Percentiles rank a stretch among this genome's conserved stretches.
Conservation (phyloP, 2,888 invertebrate genomes). For the Drosophila buzzatii region DNA sequence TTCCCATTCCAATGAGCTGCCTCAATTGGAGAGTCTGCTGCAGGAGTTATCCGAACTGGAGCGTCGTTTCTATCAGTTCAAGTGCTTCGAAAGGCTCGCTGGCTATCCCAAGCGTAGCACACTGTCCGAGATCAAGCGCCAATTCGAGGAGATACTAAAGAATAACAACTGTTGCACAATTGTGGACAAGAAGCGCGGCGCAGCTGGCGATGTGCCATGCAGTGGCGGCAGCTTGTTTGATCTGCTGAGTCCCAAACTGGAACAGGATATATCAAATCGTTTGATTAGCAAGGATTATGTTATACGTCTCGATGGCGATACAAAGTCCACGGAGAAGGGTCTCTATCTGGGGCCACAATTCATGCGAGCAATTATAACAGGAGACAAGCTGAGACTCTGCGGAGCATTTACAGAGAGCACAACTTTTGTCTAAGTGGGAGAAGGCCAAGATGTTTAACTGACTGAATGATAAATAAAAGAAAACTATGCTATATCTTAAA, state of each 20-base stretch:
- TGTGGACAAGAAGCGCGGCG: slow-evolving; percentile 48
- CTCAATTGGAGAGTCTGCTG: slow-evolving; percentile 51
- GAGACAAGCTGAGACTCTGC: slow-evolving; percentile 89
- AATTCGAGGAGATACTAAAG: slow-evolving; percentile 70
- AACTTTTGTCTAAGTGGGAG: slow-evolving; percentile 86
- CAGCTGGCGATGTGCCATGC: slow-evolving; percentile 29
- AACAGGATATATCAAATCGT: slow-evolving; percentile 60
- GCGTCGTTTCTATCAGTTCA: slow-evolving; percentile 80
- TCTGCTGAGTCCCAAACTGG: slow-evolving; percentile 62
- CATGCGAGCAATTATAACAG: slow-evolving; percentile 88
- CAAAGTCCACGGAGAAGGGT: slow-evolving; percentile 52
- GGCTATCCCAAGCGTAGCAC: slow-evolving; percentile 46
- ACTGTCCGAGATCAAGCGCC: slow-evolving; percentile 53
- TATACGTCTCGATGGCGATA: slow-evolving; percentile 85
- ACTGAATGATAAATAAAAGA: not conserved
- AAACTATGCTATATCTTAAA: not conserved
- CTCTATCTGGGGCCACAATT: slow-evolving; percentile 83
- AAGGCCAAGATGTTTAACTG: not conserved
- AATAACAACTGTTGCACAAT: slow-evolving; percentile 68
- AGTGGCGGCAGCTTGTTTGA: slow-evolving; percentile 42
- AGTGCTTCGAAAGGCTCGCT: slow-evolving; percentile 78
- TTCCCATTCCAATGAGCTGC: slow-evolving; percentile 59
- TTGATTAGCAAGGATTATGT: slow-evolving; percentile 86
- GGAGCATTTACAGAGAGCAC: slow-evolving; percentile 93
- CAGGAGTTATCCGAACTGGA: slow-evolving; percentile 74